These are phyloP conservation scores for Euura saliciscinereae DNA, from an alignment of 1,140 invertebrate species.

Conservation along the genomic window DNA sequence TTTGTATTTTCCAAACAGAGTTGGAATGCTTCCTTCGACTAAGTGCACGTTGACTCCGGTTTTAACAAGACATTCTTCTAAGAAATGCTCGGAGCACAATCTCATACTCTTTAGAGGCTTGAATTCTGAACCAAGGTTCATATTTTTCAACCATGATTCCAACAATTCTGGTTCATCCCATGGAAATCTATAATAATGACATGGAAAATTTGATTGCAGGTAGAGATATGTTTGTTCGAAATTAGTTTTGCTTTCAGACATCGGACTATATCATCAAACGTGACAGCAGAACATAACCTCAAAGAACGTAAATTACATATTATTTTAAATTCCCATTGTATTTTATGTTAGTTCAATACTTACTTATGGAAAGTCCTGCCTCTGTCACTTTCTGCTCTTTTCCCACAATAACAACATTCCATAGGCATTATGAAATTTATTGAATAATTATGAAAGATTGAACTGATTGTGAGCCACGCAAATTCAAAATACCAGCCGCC, in stretches of 20 bases:
- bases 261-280: neutral
- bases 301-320: neutral
- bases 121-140: neutral
- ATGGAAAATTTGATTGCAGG: neutral
- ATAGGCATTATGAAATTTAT: neutral
- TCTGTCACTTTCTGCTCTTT: conserved; percentile 1
- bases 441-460: neutral
- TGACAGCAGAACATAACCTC: neutral
- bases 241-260: neutral
- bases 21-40: neutral
- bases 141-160: neutral
- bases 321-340: conserved; percentile 19
- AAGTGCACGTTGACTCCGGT: neutral
- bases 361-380: conserved; percentile 1
- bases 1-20: conserved; percentile 1
- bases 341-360: neutral
- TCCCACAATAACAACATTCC: neutral
- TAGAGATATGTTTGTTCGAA: conserved; percentile 1
- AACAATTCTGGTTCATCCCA: neutral
- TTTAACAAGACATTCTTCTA: conserved; percentile 1
- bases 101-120: neutral
- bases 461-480: neutral
- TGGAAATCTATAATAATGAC: neutral
- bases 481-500: neutral
- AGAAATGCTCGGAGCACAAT: neutral